Base-by-base conservation (phyloP, 2,113 vertebrate species). In the Sclerurus mexicanus region DNA sequence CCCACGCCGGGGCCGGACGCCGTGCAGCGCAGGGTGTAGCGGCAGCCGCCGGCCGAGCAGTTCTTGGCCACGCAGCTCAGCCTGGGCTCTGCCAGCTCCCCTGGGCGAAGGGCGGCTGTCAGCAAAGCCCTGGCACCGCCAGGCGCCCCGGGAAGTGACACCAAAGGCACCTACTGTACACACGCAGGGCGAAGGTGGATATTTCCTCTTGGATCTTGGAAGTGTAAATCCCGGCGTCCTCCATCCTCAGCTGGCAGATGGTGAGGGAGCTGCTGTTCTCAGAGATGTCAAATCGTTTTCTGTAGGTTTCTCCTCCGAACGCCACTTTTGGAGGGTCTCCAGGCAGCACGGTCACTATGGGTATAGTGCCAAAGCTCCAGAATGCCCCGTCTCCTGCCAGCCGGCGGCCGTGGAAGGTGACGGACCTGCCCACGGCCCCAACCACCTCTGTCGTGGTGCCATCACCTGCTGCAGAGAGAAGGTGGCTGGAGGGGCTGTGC, bases 321-420 rank as follows among this genome's bases (percentile, higher is more conserved):
- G 0, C 0, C 10, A 2, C 0, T 0, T 1, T 0, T 1, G 71
- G 80, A 33, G 81, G 21, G 4, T 31, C 0, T 0, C 50, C 55
- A 0, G 11, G 3, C 2, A 0, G 1, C 12, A 93, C 44, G 0
- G 7, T 1, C 2, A 2, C 24, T 21, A 93, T 13, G 13, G 16
- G 0, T 0, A 31, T 12, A 1, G 5, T 6, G 3, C 3, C 22
- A n/a, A 76, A 67, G 49, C 2, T 77, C 95, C 91, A 94, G 10
- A 2, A 44, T 5, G 20, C 10, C 0, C 0, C 1, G 2, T 17
- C 0, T 35, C 15, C 35, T 0, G 0, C 4, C 3, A 2, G 10
- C 21, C 9, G 10, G 5, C 18, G 46, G 35, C 87, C 15, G 1
- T 2, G 4, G 42, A 90, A 46, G 35, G 83, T 80, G 71, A 79